Percentiles rank a stretch among this genome's conserved stretches.
Evolutionary conservation across 2,888 invertebrate genomes (phyloP).

Genomic region (Venustoraphidia nigricollis): DNA sequence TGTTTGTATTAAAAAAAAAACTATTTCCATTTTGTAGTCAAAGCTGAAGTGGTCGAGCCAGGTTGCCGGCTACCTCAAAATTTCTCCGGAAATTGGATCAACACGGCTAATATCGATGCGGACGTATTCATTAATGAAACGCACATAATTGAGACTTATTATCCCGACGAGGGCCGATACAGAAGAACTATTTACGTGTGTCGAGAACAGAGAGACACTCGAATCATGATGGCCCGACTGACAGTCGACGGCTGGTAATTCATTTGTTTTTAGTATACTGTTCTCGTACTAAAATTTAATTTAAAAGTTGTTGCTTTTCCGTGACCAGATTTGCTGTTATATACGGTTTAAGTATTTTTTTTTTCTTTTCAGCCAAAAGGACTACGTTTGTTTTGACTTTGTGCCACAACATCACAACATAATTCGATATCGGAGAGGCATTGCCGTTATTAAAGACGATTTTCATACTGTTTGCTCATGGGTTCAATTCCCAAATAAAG

Average conservation of each 20-base stretch:
- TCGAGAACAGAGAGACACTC: constrained; percentile 75
- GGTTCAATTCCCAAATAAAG: constrained; percentile 77
- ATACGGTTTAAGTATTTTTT: neutral
- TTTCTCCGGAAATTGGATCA: constrained; percentile 90
- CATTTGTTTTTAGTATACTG: constrained; percentile 14
- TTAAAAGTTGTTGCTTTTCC: neutral
- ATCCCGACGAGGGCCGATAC: constrained; percentile 81
- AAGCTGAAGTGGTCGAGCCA: constrained; percentile 78
- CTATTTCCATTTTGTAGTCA: constrained; percentile 25
- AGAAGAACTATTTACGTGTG: constrained; percentile 87
- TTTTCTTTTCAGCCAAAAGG: constrained; percentile 63
- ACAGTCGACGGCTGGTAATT: constrained; percentile 83
- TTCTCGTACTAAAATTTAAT: neutral
- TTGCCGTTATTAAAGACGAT: constrained; percentile 78
- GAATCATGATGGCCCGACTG: constrained; percentile 91
- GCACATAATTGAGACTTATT: constrained; percentile 89
- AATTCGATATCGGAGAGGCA: constrained; percentile 75
- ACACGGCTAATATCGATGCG: constrained; percentile 93
- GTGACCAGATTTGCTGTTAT: neutral
- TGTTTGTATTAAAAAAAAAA: too few species aligned
- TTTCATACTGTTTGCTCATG: constrained; percentile 89
- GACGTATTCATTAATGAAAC: constrained; percentile 89
- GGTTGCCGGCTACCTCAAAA: constrained; percentile 88
- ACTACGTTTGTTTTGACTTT: constrained; percentile 94
- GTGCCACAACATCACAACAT: constrained; percentile 91